These are phyloP conservation scores for Forbesichthys papilliferus DNA, from an alignment of 2,113 vertebrate species.

Conservation along the genomic window DNA sequence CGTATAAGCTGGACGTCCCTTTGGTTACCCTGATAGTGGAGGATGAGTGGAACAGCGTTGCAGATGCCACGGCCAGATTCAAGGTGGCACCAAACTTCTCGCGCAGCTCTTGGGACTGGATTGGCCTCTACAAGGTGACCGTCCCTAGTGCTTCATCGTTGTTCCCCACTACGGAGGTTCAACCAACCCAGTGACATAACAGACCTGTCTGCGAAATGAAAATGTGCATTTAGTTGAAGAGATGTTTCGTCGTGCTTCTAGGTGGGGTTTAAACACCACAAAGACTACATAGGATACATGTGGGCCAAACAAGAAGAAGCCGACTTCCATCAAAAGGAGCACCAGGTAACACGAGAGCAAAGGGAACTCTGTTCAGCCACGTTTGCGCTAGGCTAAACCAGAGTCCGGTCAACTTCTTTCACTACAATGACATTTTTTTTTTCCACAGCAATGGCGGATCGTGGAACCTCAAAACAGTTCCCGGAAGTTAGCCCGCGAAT, in stretches of 20 bases:
- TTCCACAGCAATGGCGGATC: neutral
- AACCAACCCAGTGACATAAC: neutral
- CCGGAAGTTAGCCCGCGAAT: too few relatives aligned
- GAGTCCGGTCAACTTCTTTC: neutral
- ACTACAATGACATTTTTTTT: neutral
- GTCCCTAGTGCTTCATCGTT: neutral
- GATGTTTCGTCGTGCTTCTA: slow-evolving; percentile 40
- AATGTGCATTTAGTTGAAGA: neutral
- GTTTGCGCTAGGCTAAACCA: neutral
- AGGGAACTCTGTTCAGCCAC: neutral
- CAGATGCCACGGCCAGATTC: slow-evolving; percentile 85
- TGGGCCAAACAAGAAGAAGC: slow-evolving; percentile 93
- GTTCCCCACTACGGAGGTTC: neutral
- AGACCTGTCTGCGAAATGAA: neutral
- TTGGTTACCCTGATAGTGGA: slow-evolving; percentile 86
- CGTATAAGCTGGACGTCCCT: slow-evolving; percentile 85
- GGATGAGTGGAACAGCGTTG: slow-evolving; percentile 88
- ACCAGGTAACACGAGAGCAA: slow-evolving; percentile 71
- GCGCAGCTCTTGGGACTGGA: slow-evolving; percentile 98
- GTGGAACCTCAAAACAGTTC: too few relatives aligned
- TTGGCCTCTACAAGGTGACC: slow-evolving; percentile 93
- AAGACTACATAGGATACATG: slow-evolving; percentile 92
- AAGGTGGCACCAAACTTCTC: slow-evolving; percentile 79
- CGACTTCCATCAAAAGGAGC: slow-evolving; percentile 74
- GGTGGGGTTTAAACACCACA: slow-evolving; percentile 96